These are phyloP conservation scores for Phylloscopus trochiloides DNA, from an alignment of 2,113 vertebrate species.

Conservation along the genomic window DNA sequence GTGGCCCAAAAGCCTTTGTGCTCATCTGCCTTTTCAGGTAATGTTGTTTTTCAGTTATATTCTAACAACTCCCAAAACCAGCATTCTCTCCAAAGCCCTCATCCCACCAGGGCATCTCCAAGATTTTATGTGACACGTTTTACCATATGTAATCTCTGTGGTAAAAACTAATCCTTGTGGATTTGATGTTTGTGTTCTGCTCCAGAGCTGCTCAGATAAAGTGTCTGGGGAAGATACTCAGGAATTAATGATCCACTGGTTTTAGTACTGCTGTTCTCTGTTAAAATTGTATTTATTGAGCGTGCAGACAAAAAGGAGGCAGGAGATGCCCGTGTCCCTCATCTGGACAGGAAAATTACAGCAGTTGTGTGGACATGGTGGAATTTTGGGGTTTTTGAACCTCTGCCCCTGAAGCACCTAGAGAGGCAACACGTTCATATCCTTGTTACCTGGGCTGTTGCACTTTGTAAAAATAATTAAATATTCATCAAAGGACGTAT, in stretches of 20 bases:
- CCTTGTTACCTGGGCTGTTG: background rate
- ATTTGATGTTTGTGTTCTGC: background rate
- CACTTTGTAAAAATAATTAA: background rate
- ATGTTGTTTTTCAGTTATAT: background rate
- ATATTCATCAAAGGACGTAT: background rate
- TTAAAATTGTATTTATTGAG: background rate
- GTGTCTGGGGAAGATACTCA: background rate
- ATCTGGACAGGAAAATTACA: background rate
- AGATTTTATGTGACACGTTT: background rate
- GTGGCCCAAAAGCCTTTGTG: background rate
- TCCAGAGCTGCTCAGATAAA: background rate
- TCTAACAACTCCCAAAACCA: background rate
- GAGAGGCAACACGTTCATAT: background rate
- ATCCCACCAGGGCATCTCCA: background rate
- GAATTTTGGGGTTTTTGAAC: background rate
- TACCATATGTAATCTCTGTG: background rate
- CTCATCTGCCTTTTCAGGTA: background rate
- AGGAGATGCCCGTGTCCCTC: background rate
- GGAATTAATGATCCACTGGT: background rate
- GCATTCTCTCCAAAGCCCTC: background rate
- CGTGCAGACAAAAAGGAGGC: background rate
- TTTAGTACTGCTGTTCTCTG: background rate
- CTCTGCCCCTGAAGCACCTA: background rate
- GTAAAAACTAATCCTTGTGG: background rate
- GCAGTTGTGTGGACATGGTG: background rate